These are phyloP conservation scores for Pelecanus crispus DNA, from an alignment of 2,113 vertebrate genomes.

Conservation along the genomic window DNA sequence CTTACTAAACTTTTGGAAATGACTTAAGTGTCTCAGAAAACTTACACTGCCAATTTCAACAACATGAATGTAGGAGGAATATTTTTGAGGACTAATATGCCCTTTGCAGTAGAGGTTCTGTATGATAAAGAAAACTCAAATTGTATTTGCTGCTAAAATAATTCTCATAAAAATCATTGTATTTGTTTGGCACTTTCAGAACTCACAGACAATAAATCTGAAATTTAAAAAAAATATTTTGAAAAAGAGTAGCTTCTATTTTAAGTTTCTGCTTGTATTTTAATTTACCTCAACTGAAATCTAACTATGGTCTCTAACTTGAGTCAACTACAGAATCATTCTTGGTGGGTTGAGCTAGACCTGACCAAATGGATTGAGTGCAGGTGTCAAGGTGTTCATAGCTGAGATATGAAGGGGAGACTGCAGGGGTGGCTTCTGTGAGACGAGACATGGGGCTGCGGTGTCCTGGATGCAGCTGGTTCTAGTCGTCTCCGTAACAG, in stretches of 20 bases:
- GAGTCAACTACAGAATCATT: neutral
- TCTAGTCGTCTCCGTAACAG: neutral
- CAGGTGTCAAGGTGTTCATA: neutral
- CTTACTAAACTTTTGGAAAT: neutral
- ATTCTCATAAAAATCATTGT: neutral
- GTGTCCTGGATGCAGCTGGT: neutral
- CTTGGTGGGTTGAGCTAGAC: neutral
- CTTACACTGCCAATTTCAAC: neutral
- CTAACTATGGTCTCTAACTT: neutral
- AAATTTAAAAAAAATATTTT: neutral
- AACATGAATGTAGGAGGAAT: neutral
- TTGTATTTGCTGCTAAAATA: neutral
- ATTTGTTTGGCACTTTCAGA: neutral
- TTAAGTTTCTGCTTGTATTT: neutral
- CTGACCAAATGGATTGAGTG: neutral
- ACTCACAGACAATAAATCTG: neutral
- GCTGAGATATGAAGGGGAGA: neutral
- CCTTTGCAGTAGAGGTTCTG: neutral
- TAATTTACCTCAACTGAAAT: neutral
- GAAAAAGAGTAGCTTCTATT: neutral
- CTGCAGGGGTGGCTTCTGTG: no score
- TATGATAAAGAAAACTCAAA: neutral
- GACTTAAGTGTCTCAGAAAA: neutral
- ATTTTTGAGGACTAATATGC: neutral
- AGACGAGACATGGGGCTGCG: neutral